phyloP scores from a whole-genome alignment of 1,140 invertebrate species.

The Bombyx mori region DNA sequence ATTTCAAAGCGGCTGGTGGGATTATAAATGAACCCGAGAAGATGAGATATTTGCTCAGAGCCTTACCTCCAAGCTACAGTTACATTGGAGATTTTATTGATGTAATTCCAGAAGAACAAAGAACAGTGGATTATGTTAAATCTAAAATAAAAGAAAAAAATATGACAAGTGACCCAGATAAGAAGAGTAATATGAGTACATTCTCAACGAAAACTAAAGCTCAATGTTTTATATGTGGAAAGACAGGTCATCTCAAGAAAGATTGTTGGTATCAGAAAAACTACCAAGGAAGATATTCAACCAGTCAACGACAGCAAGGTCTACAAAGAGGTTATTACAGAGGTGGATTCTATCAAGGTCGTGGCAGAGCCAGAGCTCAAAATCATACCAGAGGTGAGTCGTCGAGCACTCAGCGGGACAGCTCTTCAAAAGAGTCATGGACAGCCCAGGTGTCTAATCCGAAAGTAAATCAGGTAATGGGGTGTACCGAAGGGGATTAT shows the following conservation, averaged over 20 bases:
- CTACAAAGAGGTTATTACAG: constrained; percentile 21
- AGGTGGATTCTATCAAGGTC: constrained; percentile 23
- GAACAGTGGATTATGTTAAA: constrained; percentile 49
- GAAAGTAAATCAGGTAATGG: constrained; percentile 11
- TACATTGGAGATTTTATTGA: constrained; percentile 39
- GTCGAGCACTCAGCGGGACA: constrained; percentile 4
- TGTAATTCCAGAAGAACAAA: constrained; percentile 38
- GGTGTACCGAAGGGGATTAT: constrained; percentile 10
- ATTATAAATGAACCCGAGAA: constrained; percentile 40
- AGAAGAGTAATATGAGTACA: constrained; percentile 32
- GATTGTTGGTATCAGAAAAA: constrained; percentile 17
- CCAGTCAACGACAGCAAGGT: constrained; percentile 13
- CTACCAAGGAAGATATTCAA: constrained; percentile 7
- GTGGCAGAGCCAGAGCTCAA: constrained; percentile 22
- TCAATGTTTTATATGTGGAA: constrained; percentile 35
- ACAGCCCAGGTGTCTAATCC: constrained; percentile 22
- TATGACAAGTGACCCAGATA: constrained; percentile 19
- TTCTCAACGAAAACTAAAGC: constrained; percentile 25
- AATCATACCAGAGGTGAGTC: constrained; percentile 17
- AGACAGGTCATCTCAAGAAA: constrained; percentile 31
- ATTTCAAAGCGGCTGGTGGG: constrained; percentile 36
- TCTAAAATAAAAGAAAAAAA: constrained; percentile 51
- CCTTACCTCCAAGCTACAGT: constrained; percentile 29
- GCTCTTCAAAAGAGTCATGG: constrained; percentile 26
- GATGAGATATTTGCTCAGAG: constrained; percentile 41